A percentile compares a stretch with the other conserved stretches of the same genome.
phyloP scores from a whole-genome alignment of 64 coral and sea anemone species.

The Catalaphyllia jardinei region DNA sequence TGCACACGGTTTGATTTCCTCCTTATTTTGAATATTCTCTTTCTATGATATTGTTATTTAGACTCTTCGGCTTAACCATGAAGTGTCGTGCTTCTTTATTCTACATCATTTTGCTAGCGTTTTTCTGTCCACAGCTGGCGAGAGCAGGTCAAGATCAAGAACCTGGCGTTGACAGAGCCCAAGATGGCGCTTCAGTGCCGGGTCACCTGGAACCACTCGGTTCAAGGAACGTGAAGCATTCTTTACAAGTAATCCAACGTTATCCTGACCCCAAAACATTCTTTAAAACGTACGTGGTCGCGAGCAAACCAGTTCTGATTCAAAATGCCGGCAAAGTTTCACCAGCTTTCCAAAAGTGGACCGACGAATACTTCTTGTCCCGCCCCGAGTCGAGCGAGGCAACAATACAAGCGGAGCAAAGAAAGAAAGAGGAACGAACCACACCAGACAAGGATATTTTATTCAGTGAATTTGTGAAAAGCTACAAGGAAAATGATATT shows the following conservation, averaged over 20 bases:
- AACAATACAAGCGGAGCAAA: conserved; percentile 48
- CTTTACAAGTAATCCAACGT: conserved; percentile 38
- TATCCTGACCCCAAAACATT: conserved; percentile 68
- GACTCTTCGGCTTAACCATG: neutral
- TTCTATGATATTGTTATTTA: too few species aligned
- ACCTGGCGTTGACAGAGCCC: neutral
- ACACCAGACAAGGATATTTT: conserved; percentile 50
- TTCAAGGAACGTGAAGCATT: conserved; percentile 13
- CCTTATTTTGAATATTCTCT: too few species aligned
- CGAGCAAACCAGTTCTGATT: conserved; percentile 69
- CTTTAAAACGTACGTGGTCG: conserved; percentile 58
- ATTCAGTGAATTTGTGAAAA: conserved; percentile 72
- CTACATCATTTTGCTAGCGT: neutral
- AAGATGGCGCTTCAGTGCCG: conserved; percentile 1
- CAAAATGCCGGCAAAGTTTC: conserved; percentile 57
- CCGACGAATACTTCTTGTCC: conserved; percentile 82
- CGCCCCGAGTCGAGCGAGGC: conserved; percentile 46
- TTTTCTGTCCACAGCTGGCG: neutral
- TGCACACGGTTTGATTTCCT: too few species aligned
- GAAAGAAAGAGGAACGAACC: conserved; percentile 75
- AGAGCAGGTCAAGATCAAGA: neutral
- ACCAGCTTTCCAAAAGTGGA: conserved; percentile 74
- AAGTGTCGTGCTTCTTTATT: neutral
- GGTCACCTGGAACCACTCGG: conserved; percentile 82
- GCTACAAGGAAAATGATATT: conserved; percentile 69